Evolutionary conservation across 1,140 invertebrate species (phyloP).

Genomic region (Laodelphax striatellus): DNA sequence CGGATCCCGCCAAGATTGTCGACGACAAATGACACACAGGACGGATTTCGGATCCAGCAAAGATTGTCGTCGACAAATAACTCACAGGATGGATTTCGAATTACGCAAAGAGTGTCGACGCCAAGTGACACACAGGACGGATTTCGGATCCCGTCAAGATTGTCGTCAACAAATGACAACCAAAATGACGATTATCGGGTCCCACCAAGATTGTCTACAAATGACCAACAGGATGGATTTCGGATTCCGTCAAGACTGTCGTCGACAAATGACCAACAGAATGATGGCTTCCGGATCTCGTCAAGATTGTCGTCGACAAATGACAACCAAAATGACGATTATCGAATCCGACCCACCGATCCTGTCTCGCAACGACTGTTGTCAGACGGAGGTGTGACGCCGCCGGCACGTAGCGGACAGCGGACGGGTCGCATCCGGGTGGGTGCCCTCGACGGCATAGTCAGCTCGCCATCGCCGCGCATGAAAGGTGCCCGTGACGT

Average conservation of each 20-base stretch:
- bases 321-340: too few species aligned
- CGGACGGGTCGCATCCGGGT: not conserved
- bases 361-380: slow-evolving; percentile 10
- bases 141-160: too few species aligned
- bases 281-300: slow-evolving; percentile 5
- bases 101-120: slow-evolving; percentile 3
- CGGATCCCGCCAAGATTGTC: not conserved
- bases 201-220: slow-evolving; percentile 30
- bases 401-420: too few species aligned
- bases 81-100: not conserved
- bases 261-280: too few species aligned
- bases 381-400: not conserved
- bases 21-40: too few species aligned
- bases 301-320: not conserved
- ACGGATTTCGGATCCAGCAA: too few species aligned
- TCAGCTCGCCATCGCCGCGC: slow-evolving; percentile 21
- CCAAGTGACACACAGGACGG: too few species aligned
- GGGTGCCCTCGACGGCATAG: slow-evolving; percentile 25
- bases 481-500: slow-evolving; percentile 20
- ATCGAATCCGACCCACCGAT: slow-evolving; percentile 10
- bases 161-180: too few species aligned
- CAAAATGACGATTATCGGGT: slow-evolving; percentile 38
- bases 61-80: not conserved
- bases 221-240: slow-evolving; percentile 18
- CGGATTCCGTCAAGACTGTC: too few species aligned